These are phyloP conservation scores for Narcine bancroftii DNA, from an alignment of 2,113 vertebrate genomes.

Conservation along the genomic window DNA sequence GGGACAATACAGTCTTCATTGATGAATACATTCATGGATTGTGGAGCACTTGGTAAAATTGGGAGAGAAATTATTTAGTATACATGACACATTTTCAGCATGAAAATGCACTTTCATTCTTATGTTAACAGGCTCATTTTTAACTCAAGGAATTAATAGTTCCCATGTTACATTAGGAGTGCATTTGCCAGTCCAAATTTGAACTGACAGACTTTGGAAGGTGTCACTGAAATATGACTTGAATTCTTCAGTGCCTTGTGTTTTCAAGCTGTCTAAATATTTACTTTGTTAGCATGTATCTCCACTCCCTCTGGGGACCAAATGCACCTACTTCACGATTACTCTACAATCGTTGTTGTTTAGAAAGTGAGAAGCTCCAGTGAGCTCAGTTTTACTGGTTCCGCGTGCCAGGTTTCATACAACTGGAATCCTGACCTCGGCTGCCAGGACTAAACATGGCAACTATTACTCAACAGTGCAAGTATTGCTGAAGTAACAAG, in stretches of 20 bases:
- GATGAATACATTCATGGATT: not conserved
- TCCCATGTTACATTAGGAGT: not conserved
- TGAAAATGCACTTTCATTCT: not conserved
- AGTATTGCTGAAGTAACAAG: no score
- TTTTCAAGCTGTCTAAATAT: conserved; percentile 24
- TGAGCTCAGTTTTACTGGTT: not conserved
- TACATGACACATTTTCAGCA: not conserved
- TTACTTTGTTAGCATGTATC: not conserved
- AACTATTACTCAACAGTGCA: not conserved
- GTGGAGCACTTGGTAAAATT: not conserved
- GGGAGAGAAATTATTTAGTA: not conserved
- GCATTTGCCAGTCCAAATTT: not conserved
- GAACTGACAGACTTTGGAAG: not conserved
- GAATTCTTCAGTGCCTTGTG: not conserved
- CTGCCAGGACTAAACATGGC: not conserved
- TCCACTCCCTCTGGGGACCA: not conserved
- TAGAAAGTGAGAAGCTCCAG: not conserved
- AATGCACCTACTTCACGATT: not conserved
- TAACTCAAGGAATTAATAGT: not conserved
- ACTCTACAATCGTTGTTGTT: not conserved
- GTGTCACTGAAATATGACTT: not conserved
- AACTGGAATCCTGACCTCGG: not conserved
- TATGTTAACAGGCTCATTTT: not conserved
- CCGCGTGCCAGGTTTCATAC: not conserved
- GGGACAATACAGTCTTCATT: not conserved